Conservation (phyloP, 1,140 invertebrate species). For the Hetaerina americana region DNA sequence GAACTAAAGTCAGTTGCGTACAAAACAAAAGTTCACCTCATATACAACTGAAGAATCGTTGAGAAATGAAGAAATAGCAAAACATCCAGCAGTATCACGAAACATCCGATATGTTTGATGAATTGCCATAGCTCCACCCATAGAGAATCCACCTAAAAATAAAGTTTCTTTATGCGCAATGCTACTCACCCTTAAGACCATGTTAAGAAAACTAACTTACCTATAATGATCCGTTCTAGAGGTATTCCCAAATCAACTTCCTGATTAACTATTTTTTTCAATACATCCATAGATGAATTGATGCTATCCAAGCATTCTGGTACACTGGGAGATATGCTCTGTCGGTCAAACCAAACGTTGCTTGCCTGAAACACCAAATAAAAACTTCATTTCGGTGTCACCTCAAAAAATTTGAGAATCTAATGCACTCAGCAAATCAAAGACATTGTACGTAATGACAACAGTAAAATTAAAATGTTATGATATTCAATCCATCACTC, state of each 20-base stretch:
- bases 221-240: constrained; percentile 47
- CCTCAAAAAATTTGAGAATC: not conserved
- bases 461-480: constrained; percentile 2
- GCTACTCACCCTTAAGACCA: not conserved
- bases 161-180: constrained; percentile 1
- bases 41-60: constrained; percentile 51
- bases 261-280: constrained; percentile 43
- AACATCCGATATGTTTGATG: constrained; percentile 48
- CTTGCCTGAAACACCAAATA: constrained; percentile 30
- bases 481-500: not conserved
- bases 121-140: constrained; percentile 55
- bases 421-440: constrained; percentile 8
- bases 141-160: constrained; percentile 56
- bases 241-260: constrained; percentile 49
- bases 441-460: not conserved
- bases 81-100: constrained; percentile 46
- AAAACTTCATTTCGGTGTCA: constrained; percentile 8
- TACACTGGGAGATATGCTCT: constrained; percentile 38
- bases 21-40: constrained; percentile 24
- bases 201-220: constrained; percentile 27
- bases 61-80: constrained; percentile 56
- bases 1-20: not conserved
- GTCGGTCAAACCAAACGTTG: constrained; percentile 59
- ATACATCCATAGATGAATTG: constrained; percentile 35
- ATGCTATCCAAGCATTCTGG: constrained; percentile 45